phyloP scores from a whole-genome alignment of 2,888 invertebrate genomes.

The Formica aserva region DNA sequence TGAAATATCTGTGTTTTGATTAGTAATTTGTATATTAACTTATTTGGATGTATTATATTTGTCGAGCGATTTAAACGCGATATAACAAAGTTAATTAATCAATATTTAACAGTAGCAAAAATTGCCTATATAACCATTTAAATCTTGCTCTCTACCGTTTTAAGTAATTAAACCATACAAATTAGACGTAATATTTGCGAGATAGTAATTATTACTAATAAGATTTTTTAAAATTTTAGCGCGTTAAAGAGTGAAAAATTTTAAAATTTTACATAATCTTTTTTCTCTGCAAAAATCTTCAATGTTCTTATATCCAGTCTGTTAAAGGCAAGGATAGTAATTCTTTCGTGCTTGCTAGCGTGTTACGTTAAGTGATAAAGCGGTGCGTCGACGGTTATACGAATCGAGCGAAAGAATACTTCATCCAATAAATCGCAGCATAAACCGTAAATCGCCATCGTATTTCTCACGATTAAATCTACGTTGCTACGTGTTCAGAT shows the following conservation, averaged over 20 bases:
- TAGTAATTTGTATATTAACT: constrained; percentile 3
- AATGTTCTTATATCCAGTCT: not conserved
- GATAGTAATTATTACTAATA: not conserved
- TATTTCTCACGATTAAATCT: constrained; percentile 37
- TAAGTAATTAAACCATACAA: constrained; percentile 5
- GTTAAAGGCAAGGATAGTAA: not conserved
- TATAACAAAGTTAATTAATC: constrained; percentile 15
- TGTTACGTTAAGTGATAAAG: constrained; percentile 30
- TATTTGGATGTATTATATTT: not conserved
- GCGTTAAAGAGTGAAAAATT: too few relatives aligned
- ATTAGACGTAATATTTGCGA: not conserved
- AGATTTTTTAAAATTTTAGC: not conserved
- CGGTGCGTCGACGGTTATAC: not conserved
- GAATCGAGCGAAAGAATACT: constrained; percentile 35
- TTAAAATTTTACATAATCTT: not conserved
- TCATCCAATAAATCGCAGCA: constrained; percentile 13
- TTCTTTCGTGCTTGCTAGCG: not conserved
- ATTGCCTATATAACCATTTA: not conserved
- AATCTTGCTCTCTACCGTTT: not conserved
- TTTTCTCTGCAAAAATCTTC: not conserved
- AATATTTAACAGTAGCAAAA: constrained; percentile 22
- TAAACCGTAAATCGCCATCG: constrained; percentile 23
- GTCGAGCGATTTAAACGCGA: not conserved
- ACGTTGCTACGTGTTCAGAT: not conserved
- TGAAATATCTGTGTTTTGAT: not conserved